Evolutionary conservation across 2,113 vertebrate genomes (phyloP).

Genomic region (Lampris megalopsis): DNA sequence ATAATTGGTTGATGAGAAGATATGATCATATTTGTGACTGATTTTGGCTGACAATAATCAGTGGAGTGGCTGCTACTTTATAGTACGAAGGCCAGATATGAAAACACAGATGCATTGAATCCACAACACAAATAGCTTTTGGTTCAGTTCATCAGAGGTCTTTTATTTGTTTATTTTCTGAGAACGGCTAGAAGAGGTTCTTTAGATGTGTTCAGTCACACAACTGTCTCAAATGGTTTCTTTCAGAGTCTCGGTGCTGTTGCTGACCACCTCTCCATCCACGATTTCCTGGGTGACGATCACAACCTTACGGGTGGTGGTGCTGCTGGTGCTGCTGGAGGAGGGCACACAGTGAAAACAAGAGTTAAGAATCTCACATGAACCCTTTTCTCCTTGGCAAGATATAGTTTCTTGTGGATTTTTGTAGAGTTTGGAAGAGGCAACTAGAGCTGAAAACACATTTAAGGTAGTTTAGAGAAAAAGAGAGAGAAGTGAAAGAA

Average conservation of each 20-base stretch:
- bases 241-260: neutral
- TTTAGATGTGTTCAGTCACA: neutral
- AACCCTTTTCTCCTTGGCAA: neutral
- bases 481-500: too few relatives aligned
- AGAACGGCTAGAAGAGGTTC: slow-evolving; percentile 6
- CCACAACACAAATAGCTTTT: neutral
- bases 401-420: neutral
- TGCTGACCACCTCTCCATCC: slow-evolving; percentile 31
- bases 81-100: neutral
- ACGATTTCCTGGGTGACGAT: slow-evolving; percentile 66
- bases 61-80: too few relatives aligned
- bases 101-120: neutral
- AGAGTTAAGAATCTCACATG: neutral
- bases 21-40: too few relatives aligned
- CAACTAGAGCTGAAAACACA: neutral
- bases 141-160: slow-evolving; percentile 25
- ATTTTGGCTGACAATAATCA: too few relatives aligned
- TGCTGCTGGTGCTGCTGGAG: neutral
- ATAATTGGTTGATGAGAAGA: too few relatives aligned
- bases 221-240: neutral
- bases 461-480: neutral
- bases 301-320: slow-evolving; percentile 46
- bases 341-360: neutral
- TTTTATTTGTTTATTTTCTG: slow-evolving; percentile 58
- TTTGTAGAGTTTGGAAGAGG: neutral